phyloP scores from a whole-genome alignment of 2,888 invertebrate species.

The Apeira syringaria region DNA sequence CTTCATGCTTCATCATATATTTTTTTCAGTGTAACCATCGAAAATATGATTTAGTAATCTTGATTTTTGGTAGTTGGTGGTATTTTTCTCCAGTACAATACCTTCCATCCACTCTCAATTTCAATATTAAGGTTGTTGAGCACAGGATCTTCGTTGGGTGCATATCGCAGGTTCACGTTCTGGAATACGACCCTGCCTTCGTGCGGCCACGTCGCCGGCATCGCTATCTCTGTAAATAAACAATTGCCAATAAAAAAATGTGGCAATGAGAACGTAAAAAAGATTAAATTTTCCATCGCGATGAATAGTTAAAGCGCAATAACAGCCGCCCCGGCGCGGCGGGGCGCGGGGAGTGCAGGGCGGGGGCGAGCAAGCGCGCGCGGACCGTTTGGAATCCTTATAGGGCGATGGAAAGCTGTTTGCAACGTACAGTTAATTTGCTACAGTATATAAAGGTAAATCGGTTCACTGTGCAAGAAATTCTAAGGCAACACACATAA shows the following conservation, averaged over 20 bases:
- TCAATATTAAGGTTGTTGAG: constrained; percentile 74
- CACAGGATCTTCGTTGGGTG: constrained; percentile 84
- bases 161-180: constrained; percentile 85
- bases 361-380: constrained; percentile 17
- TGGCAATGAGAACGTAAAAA: constrained; percentile 28
- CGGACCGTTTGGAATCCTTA: constrained; percentile 10
- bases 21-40: no score
- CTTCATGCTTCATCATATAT: no score
- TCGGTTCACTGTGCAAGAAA: no score
- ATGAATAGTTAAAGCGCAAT: constrained; percentile 35
- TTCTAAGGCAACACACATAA: no score
- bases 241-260: constrained; percentile 27
- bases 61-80: no score
- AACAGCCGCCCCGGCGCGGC: constrained; percentile 10
- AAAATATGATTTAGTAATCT: no score
- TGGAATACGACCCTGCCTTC: constrained; percentile 84
- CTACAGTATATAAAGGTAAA: no score
- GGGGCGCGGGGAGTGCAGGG: constrained; percentile 10
- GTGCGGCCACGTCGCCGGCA: constrained; percentile 85
- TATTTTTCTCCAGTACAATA: constrained; percentile 25
- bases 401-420: constrained; percentile 12
- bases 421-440: background rate
- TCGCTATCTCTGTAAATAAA: constrained; percentile 66
- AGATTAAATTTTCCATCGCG: constrained; percentile 33
- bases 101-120: constrained; percentile 75